Conservation (phyloP, 2,888 invertebrate genomes). For the Gymnosoma rotundatum region DNA sequence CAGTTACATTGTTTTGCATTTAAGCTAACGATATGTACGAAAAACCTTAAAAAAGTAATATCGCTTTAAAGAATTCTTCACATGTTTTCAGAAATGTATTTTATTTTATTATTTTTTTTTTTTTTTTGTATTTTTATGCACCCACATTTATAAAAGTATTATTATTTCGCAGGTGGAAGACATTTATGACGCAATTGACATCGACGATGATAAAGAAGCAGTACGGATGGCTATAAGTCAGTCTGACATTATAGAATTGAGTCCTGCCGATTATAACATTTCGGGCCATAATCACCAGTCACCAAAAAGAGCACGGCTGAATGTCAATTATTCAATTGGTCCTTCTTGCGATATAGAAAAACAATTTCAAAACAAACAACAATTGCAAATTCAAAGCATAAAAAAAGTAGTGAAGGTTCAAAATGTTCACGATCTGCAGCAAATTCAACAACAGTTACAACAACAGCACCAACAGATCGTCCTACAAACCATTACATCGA, state of each 20-base stretch:
- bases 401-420: slow-evolving; percentile 73
- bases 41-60: too few relatives aligned
- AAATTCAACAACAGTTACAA: slow-evolving; percentile 68
- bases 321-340: slow-evolving; percentile 83
- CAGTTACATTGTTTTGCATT: too few relatives aligned
- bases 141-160: neutral
- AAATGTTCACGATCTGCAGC: slow-evolving; percentile 63
- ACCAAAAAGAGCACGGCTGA: slow-evolving; percentile 80
- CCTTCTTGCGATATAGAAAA: slow-evolving; percentile 81
- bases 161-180: slow-evolving; percentile 84
- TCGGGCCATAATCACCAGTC: slow-evolving; percentile 79
- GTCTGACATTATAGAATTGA: slow-evolving; percentile 84
- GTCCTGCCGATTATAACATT: slow-evolving; percentile 84
- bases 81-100: neutral
- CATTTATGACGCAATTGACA: slow-evolving; percentile 88
- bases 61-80: too few relatives aligned
- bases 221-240: slow-evolving; percentile 76
- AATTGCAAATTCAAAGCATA: slow-evolving; percentile 73
- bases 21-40: too few relatives aligned
- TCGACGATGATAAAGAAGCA: slow-evolving; percentile 84
- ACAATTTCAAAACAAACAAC: slow-evolving; percentile 73
- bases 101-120: too few relatives aligned
- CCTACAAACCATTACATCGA: slow-evolving; percentile 60
- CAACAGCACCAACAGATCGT: slow-evolving; percentile 73
- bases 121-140: neutral